A percentile compares a stretch with the other conserved stretches of the same genome.
phyloP scores from a whole-genome alignment of 2,797 vertebrate species.

The Pipistrellus pipistrellus region DNA sequence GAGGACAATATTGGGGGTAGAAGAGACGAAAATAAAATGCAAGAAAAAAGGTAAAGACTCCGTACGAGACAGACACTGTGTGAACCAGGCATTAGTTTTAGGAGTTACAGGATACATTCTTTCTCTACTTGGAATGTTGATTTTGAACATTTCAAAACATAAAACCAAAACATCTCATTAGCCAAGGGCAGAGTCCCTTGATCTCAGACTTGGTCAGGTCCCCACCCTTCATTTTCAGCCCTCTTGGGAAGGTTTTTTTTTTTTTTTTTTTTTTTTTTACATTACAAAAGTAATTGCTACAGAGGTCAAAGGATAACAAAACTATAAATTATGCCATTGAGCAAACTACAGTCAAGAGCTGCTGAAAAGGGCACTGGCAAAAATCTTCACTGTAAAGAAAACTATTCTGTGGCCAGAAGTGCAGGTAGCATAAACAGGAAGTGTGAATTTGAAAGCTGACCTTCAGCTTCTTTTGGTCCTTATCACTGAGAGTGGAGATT shows the following conservation, averaged over 20 bases:
- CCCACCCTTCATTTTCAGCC: conserved; percentile 76
- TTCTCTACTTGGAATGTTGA: conserved; percentile 69
- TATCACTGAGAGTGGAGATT: fast-evolving
- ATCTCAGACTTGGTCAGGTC: conserved; percentile 71
- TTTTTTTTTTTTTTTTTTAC: conserved; percentile 66
- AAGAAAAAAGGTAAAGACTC: background rate
- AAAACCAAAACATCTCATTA: conserved; percentile 83
- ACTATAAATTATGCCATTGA: conserved; percentile 74
- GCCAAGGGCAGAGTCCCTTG: conserved; percentile 73
- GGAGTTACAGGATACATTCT: conserved; percentile 37
- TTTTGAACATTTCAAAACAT: conserved; percentile 78
- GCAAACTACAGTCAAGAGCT: conserved; percentile 43
- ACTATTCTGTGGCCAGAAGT: background rate
- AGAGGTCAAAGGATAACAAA: conserved; percentile 77
- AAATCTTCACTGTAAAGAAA: conserved; percentile 22
- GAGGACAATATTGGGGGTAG: background rate
- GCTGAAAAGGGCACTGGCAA: conserved; percentile 5
- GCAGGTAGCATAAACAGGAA: conserved; percentile 25
- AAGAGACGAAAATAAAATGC: background rate
- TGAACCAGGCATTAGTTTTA: background rate
- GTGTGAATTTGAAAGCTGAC: background rate
- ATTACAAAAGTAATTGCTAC: conserved; percentile 76
- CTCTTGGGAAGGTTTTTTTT: conserved; percentile 67
- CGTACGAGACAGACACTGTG: background rate
- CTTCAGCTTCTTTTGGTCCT: background rate